Percentiles rank a stretch among this genome's conserved stretches.
phyloP scores from a whole-genome alignment of 35 echinoderm and acorn worm species.

The Stichopus chloronotus region DNA sequence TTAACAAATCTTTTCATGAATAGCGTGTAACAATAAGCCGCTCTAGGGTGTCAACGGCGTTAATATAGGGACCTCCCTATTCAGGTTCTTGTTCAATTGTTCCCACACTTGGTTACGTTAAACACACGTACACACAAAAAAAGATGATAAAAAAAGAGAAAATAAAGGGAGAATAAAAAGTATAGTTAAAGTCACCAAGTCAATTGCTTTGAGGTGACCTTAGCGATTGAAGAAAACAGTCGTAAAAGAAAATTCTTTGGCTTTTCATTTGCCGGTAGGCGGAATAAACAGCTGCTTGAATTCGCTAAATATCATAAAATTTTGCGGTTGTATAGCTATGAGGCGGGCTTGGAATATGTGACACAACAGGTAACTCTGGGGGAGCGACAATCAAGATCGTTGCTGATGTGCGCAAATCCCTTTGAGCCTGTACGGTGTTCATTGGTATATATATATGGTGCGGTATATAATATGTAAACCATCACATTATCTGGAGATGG shows the following conservation, averaged over 20 bases:
- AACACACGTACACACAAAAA: background rate
- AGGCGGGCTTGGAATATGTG: no score
- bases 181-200: slow-evolving; percentile 27
- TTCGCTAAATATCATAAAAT: slow-evolving; percentile 54
- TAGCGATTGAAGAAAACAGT: background rate
- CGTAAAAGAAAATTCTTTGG: slow-evolving; percentile 25
- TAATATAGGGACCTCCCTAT: slow-evolving; percentile 3
- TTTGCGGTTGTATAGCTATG: background rate
- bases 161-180: background rate
- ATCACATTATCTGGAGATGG: no score
- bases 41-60: slow-evolving; percentile 28
- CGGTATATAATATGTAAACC: no score
- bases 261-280: background rate
- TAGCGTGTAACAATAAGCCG: background rate
- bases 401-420: no score
- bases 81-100: slow-evolving; percentile 14
- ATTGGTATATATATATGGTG: no score
- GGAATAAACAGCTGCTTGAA: slow-evolving; percentile 38
- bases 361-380: no score
- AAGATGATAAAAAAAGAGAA: no score
- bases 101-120: slow-evolving; percentile 40
- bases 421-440: no score
- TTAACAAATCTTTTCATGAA: background rate
- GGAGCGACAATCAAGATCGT: no score
- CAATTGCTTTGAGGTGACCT: slow-evolving; percentile 26